Percentiles rank a stretch among this genome's conserved stretches.
These are phyloP conservation scores for Podabrus alpinus DNA, from an alignment of 2,888 invertebrate genomes.

Conservation along the genomic window DNA sequence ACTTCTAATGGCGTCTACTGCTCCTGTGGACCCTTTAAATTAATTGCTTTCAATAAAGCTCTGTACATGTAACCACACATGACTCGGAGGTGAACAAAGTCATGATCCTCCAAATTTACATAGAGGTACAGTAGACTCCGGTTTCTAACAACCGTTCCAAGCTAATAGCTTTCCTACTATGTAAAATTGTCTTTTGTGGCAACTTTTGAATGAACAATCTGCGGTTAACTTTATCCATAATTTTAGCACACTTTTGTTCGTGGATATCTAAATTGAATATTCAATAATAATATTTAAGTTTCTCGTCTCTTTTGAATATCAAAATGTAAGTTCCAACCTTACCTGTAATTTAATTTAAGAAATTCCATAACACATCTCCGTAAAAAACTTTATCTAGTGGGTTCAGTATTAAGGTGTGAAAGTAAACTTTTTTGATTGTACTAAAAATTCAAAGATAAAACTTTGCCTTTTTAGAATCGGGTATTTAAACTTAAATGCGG, in stretches of 20 bases:
- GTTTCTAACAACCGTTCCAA: constrained; percentile 14
- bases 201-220: constrained; percentile 37
- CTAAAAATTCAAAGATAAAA: constrained; percentile 22
- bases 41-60: constrained; percentile 35
- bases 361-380: constrained; percentile 7
- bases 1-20: not conserved
- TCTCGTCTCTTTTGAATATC: constrained; percentile 16
- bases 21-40: constrained; percentile 13
- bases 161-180: constrained; percentile 16
- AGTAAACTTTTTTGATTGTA: constrained; percentile 18
- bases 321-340: constrained; percentile 8
- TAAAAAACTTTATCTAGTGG: constrained; percentile 5
- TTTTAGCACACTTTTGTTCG: constrained; percentile 36
- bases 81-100: constrained; percentile 24
- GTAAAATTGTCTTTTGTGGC: constrained; percentile 38
- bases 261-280: constrained; percentile 34
- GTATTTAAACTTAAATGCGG: constrained; percentile 32
- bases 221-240: constrained; percentile 37
- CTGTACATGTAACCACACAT: constrained; percentile 28
- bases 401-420: constrained; percentile 17
- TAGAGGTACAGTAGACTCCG: constrained; percentile 7
- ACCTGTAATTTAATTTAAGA: constrained; percentile 11
- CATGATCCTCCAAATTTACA: constrained; percentile 28
- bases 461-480: constrained; percentile 19
- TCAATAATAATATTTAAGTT: constrained; percentile 34